Percentiles rank a stretch among this genome's conserved stretches.
phyloP scores from a whole-genome alignment of 2,888 invertebrate species.

The Acrobasis suavella region DNA sequence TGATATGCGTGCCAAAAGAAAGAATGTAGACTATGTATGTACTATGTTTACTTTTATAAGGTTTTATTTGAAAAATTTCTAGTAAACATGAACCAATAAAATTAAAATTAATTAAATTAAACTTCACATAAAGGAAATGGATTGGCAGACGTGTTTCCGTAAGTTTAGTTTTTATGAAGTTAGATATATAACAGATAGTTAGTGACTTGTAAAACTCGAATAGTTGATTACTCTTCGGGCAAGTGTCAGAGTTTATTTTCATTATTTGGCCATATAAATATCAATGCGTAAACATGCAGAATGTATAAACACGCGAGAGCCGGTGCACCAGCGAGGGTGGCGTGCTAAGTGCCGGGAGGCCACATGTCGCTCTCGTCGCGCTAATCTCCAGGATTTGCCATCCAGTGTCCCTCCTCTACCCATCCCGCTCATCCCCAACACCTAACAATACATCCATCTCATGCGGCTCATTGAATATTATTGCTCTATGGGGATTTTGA shows the following conservation, averaged over 20 bases:
- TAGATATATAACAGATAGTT: too few relatives aligned
- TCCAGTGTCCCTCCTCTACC: slow-evolving; percentile 67
- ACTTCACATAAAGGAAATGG: too few relatives aligned
- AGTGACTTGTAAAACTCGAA: neutral
- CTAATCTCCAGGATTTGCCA: slow-evolving; percentile 81
- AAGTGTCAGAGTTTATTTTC: slow-evolving; percentile 27
- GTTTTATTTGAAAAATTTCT: too few relatives aligned
- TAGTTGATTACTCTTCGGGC: neutral
- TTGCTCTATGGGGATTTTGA: slow-evolving; percentile 82
- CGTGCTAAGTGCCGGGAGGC: slow-evolving; percentile 77
- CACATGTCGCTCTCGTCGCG: slow-evolving; percentile 81
- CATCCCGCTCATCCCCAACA: slow-evolving; percentile 54
- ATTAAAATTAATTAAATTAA: too few relatives aligned
- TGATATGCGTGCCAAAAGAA: too few relatives aligned
- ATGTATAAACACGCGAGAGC: slow-evolving; percentile 45
- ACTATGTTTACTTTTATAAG: too few relatives aligned
- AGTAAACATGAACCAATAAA: too few relatives aligned
- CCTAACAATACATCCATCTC: slow-evolving; percentile 63
- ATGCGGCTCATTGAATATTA: slow-evolving; percentile 79
- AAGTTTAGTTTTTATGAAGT: too few relatives aligned
- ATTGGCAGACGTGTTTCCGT: too few relatives aligned
- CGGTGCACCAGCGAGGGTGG: slow-evolving; percentile 50
- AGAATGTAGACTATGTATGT: too few relatives aligned
- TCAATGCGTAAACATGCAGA: slow-evolving; percentile 50
- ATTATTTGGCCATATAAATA: slow-evolving; percentile 46